phyloP scores from a whole-genome alignment of 2,797 vertebrate species.

The Spheniscus humboldti region DNA sequence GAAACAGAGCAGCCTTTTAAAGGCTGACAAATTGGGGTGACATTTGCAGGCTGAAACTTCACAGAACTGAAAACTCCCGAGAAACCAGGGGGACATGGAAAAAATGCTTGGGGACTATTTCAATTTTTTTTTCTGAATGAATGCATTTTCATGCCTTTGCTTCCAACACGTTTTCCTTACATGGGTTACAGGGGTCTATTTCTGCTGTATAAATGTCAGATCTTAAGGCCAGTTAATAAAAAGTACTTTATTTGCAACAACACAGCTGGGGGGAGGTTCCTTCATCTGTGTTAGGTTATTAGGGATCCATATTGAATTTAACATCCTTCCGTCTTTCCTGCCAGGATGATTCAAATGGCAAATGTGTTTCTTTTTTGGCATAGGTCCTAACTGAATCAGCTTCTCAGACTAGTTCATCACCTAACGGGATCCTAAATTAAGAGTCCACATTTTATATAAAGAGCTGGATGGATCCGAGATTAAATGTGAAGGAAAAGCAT shows the following conservation, averaged over 20 bases:
- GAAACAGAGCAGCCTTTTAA: not conserved
- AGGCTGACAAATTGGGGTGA: not conserved
- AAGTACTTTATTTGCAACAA: not conserved
- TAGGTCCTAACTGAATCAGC: not conserved
- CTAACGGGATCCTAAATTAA: slow-evolving; percentile 7
- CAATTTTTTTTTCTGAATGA: not conserved
- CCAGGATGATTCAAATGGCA: slow-evolving; percentile 13
- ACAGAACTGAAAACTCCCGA: not conserved
- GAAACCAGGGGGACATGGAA: not conserved
- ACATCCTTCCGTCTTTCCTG: not conserved
- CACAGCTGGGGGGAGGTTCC: not conserved
- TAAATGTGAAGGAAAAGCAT: not conserved
- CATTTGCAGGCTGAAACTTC: not conserved
- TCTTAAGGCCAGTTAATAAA: not conserved
- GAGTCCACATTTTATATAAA: not conserved
- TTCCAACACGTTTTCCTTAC: not conserved
- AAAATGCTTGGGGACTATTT: not conserved
- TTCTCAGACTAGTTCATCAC: not conserved
- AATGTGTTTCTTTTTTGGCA: slow-evolving; percentile 28
- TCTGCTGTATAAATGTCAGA: not conserved
- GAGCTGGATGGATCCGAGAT: not conserved
- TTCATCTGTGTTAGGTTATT: not conserved
- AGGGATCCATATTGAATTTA: not conserved
- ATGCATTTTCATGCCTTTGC: not conserved
- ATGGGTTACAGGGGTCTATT: not conserved